Evolutionary conservation across 2,888 invertebrate species (phyloP).

Genomic region (Microplitis deprimator): DNA sequence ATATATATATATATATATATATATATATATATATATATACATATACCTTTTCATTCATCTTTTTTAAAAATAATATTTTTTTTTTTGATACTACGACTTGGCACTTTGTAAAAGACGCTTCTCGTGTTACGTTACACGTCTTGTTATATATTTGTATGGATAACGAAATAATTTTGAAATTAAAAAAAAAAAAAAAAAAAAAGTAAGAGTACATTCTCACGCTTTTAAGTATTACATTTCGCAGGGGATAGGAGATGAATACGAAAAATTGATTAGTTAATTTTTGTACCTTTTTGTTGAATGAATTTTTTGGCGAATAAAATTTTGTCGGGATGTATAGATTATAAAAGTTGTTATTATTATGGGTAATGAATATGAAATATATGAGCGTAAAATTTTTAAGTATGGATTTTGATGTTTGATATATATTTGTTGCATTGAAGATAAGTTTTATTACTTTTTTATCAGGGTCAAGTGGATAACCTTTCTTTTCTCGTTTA

Average conservation of each 20-base stretch:
- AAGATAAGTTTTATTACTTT: background rate
- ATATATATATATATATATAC: background rate
- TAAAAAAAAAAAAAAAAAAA: constrained; percentile 6
- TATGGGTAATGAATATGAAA: no score
- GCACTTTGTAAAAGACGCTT: constrained; percentile 16
- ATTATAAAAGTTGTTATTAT: no score
- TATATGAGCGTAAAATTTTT: no score
- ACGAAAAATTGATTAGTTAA: constrained; percentile 2
- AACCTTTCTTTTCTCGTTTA: background rate
- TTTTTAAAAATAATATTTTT: constrained; percentile 10
- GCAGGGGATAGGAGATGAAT: background rate
- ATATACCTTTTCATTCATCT: constrained; percentile 17
- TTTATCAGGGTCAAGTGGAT: background rate
- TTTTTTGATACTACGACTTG: background rate
- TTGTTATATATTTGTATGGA: constrained; percentile 5
- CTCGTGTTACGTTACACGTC: constrained; percentile 18
- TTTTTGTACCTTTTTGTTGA: background rate
- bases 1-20: background rate
- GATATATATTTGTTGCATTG: background rate
- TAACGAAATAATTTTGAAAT: background rate
- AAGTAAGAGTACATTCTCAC: constrained; percentile 30
- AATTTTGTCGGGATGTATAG: background rate
- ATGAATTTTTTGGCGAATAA: background rate
- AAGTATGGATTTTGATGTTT: background rate
- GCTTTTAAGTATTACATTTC: constrained; percentile 37